Evolutionary conservation across 2,113 vertebrate species (phyloP).

Genomic region (Spea multiplicata): DNA sequence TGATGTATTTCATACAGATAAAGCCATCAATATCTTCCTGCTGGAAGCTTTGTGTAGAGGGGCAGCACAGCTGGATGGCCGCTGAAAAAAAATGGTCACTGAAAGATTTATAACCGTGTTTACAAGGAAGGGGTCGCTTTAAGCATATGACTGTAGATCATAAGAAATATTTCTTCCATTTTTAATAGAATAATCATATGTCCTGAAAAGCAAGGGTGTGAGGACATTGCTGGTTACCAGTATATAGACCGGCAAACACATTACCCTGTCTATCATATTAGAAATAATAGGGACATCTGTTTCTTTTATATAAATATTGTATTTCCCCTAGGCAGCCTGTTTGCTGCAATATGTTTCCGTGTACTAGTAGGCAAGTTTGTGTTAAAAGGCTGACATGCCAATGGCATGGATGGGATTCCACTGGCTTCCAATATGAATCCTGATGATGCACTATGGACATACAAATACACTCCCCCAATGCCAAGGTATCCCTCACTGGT

Average conservation of each 20-base stretch:
- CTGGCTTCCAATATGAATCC: too few species aligned
- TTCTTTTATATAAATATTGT: too few species aligned
- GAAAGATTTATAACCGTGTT: slow-evolving; percentile 47
- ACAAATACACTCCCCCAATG: too few species aligned
- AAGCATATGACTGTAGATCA: slow-evolving; percentile 50
- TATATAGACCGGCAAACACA: neutral
- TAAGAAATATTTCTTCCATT: slow-evolving; percentile 3
- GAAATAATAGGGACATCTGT: too few species aligned
- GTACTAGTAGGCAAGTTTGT: too few species aligned
- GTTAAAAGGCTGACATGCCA: too few species aligned
- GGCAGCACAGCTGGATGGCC: slow-evolving; percentile 43
- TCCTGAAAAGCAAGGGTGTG: neutral
- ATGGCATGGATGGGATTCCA: too few species aligned
- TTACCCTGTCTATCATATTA: too few species aligned
- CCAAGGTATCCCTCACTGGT: too few species aligned
- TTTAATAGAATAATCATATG: neutral
- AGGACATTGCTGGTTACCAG: neutral
- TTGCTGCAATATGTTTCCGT: too few species aligned
- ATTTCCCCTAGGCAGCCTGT: too few species aligned
- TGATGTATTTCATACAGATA: slow-evolving; percentile 75
- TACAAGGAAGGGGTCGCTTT: slow-evolving; percentile 48
- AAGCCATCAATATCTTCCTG: slow-evolving; percentile 78
- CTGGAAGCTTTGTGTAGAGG: slow-evolving; percentile 58
- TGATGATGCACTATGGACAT: too few species aligned
- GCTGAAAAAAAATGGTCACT: slow-evolving; percentile 25